Conservation (phyloP, 1,140 invertebrate species). For the Drosophila eugracilis region DNA sequence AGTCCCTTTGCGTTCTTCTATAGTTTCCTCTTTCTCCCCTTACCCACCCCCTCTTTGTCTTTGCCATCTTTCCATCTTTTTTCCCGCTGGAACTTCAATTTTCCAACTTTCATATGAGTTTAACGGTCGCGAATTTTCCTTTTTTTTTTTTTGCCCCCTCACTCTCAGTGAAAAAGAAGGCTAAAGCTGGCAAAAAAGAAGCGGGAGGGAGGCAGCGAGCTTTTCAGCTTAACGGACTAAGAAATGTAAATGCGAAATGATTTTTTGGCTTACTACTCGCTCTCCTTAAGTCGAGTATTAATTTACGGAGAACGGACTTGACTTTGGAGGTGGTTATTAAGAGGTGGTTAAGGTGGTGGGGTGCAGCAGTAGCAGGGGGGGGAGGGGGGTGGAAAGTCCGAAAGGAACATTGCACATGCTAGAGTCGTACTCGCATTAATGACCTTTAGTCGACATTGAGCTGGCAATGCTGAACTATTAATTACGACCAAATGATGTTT, state of each 20-base stretch:
- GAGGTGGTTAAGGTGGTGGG: not conserved
- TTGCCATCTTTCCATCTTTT: not conserved
- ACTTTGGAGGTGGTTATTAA: constrained; percentile 20
- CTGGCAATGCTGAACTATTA: constrained; percentile 60
- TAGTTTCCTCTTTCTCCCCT: not conserved
- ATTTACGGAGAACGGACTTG: constrained; percentile 61
- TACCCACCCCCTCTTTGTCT: not conserved
- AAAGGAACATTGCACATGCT: constrained; percentile 3
- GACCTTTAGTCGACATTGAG: constrained; percentile 73
- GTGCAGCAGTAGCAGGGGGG: too few relatives aligned
- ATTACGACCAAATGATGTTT: constrained; percentile 71
- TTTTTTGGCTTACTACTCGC: constrained; percentile 6
- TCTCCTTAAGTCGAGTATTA: constrained; percentile 41
- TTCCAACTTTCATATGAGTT: constrained; percentile 65
- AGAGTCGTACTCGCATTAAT: constrained; percentile 64
- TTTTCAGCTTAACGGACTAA: constrained; percentile 36
- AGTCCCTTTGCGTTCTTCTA: not conserved
- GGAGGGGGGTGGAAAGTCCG: not conserved
- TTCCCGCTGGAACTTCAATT: constrained; percentile 58
- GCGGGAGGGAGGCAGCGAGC: not conserved
- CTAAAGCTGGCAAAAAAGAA: not conserved
- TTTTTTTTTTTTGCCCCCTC: constrained; percentile 28
- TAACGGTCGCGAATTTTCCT: constrained; percentile 41
- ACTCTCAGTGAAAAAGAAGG: not conserved
- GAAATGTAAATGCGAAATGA: constrained; percentile 46